Base-by-base conservation (phyloP, 2,888 invertebrate species). In the Thecophora atra region DNA sequence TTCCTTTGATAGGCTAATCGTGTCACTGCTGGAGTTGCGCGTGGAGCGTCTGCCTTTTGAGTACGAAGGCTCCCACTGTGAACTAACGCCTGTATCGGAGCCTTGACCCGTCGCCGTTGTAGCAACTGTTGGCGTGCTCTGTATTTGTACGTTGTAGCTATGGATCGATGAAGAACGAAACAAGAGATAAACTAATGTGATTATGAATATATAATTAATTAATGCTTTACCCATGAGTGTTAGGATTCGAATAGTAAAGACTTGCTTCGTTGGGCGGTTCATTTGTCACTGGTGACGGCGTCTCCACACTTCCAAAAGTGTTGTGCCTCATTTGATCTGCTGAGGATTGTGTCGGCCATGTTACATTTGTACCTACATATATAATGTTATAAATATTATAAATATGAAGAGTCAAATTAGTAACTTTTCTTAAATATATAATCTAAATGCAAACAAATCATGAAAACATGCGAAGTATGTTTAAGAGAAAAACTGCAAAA, bases 1-100 rank as follows among this genome's bases (percentile, higher is more conserved):
- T 79, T 89, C 89, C 77, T 88, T 89, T 30, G 87, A 86, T 71
- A 86, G 78, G 72, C 81, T 83, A n/a, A 81, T 79, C 17, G 83
- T 76, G 73, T 82, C 82, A 56, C 79, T 81, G 24, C 80, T 78
- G 4, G 83, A 81, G 72, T 81, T 80, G 42, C 84, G 81, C 76
- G 62, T 87, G 37, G 52, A 87, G 67, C 79, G 79, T n/a, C 77
- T 73, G 66, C 81, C 81, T 87, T 24, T 89, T 86, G 68, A 88
- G 84, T 72, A 89, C 81, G 70, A 81, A 44, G 80, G 75, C 19
- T 63, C 75, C 21, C 81, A 80, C 69, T 82, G 83, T 21, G 82
- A 80, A 73, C 78, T 82, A 21, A 84, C 78, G 65, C 84, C 84
- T 6, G 82, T 82, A 72, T 86, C 86, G 8, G 82, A 80, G n/a